Base-by-base conservation (phyloP, 1,140 invertebrate genomes). In the Scaptomyza hsui region DNA sequence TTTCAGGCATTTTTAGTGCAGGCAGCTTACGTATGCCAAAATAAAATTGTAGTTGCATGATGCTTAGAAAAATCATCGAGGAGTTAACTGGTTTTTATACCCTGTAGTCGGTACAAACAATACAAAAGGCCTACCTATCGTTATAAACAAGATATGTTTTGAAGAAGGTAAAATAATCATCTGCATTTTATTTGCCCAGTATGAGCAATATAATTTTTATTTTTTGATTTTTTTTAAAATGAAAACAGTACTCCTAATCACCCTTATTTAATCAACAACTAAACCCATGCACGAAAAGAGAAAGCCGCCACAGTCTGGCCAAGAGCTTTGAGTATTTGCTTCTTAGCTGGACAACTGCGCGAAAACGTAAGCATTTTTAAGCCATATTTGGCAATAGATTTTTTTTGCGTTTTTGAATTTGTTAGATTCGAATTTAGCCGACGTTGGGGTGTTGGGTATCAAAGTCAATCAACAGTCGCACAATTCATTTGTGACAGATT, bases 401-500 rank as follows among this genome's bases (percentile, higher is more conserved):
- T 59, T 52, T 32, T 52, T 24, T 48, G 16, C 18, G 7, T 18
- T 39, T 51, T 70, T 32, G 41, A 10, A 16, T 56, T 53, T 60
- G 48, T 19, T 62, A 41, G 68, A 77, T 78, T 82, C 65, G 73
- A 81, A 81, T 82, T 69, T 73, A 55, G 45, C 68, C 65, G 69
- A 74, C 78, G 73, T 70, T 81, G 63, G 72, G 63, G 72, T 55
- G 69, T 70, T 74, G 81, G 77, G 71, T 74, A 82, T 75, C 78
- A 75, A 72, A 75, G 61, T 70, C 78, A 82, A 82, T 82, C 74
- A 73, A 72, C 64, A 75, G 53, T 35, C 41, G 71, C 53, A 65
- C 76, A 75, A 79, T 85, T 80, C 63, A 80, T 75, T 67, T 75
- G 76, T 86, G 80, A 83, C 80, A 83, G 80, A 83, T 83, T 83